These are phyloP conservation scores for Solenodon paradoxus DNA, from an alignment of 2,113 vertebrate genomes.

Conservation along the genomic window DNA sequence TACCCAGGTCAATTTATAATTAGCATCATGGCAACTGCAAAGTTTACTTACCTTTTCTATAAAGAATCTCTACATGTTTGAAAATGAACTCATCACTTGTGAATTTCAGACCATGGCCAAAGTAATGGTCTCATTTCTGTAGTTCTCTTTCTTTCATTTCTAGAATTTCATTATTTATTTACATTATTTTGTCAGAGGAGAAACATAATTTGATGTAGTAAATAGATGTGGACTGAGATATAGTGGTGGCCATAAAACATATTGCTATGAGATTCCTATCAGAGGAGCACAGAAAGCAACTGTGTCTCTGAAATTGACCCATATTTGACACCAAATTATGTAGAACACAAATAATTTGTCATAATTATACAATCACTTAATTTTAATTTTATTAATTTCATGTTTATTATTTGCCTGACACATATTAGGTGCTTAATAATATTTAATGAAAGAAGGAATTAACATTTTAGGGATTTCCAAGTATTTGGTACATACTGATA, in stretches of 20 bases:
- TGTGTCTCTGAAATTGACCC: neutral
- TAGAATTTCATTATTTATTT: neutral
- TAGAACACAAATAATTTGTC: conserved; percentile 43
- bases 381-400: conserved; percentile 45
- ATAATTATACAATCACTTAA: neutral
- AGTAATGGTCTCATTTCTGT: neutral
- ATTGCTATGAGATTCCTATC: neutral
- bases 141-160: neutral
- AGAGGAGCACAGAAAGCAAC: neutral
- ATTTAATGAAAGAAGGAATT: conserved; percentile 25
- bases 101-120: too few relatives aligned
- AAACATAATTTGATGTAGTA: neutral
- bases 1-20: neutral
- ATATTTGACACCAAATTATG: conserved; percentile 25
- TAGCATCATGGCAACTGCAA: neutral
- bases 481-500: conserved; percentile 34
- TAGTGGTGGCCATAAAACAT: neutral
- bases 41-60: neutral
- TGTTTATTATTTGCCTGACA: neutral
- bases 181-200: neutral
- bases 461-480: conserved; percentile 12
- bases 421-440: neutral
- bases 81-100: neutral
- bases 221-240: neutral
- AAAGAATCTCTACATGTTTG: neutral